Evolutionary conservation across 1,140 invertebrate genomes (phyloP).

Genomic region (Hetaerina americana): DNA sequence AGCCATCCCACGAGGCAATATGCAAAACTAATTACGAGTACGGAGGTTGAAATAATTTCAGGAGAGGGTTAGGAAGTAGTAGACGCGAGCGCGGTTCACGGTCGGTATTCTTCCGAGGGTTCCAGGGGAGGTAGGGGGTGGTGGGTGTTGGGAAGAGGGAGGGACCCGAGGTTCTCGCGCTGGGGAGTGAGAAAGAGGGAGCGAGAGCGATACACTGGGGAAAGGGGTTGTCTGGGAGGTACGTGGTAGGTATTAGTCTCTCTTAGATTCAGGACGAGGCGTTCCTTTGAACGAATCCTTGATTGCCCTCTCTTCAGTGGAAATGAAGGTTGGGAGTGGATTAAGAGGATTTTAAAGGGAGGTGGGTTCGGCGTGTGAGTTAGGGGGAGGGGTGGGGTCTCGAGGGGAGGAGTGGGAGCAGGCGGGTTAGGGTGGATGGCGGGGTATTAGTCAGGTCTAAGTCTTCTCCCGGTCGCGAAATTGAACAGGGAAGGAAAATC

Average conservation of each 20-base stretch:
- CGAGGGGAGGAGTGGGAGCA: too few species aligned
- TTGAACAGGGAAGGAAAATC: background rate
- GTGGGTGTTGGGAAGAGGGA: too few species aligned
- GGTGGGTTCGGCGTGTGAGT: background rate
- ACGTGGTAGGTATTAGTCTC: background rate
- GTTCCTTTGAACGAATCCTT: background rate
- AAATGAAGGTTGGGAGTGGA: background rate
- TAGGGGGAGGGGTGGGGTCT: too few species aligned
- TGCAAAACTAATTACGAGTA: background rate
- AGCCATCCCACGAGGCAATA: background rate
- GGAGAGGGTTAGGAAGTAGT: too few species aligned
- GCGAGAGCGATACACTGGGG: background rate
- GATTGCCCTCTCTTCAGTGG: background rate
- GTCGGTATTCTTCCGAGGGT: too few species aligned
- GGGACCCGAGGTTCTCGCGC: too few species aligned
- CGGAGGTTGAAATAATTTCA: background rate
- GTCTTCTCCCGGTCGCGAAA: background rate
- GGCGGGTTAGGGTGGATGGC: too few species aligned
- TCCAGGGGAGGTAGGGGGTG: too few species aligned
- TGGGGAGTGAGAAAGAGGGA: background rate
- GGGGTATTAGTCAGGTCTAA: too few species aligned
- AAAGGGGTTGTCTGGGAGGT: background rate
- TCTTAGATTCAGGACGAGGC: background rate
- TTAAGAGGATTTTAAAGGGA: background rate
- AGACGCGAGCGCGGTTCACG: too few species aligned